Conservation (phyloP, 2,797 vertebrate genomes). For the Benthosema pterotum region DNA sequence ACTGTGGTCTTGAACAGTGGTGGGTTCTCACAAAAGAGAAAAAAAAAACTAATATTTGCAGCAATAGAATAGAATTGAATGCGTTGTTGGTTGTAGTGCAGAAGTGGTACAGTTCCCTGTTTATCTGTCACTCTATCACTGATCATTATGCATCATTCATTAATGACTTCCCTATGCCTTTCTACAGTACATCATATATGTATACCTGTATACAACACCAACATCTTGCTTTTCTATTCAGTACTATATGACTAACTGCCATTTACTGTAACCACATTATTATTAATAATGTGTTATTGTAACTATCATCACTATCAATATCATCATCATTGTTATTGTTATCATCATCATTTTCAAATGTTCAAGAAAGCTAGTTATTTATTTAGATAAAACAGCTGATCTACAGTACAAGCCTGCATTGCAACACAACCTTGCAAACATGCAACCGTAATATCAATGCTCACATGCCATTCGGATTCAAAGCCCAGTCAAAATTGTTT, state of each 20-base stretch:
- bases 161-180: neutral
- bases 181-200: neutral
- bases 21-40: conserved; percentile 29
- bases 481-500: no score
- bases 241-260: neutral
- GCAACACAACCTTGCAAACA: no score
- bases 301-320: no score
- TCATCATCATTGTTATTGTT: no score
- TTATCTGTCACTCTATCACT: conserved; percentile 26
- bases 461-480: no score
- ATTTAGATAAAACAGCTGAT: no score
- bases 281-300: no score
- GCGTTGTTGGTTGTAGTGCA: conserved; percentile 42
- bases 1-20: neutral
- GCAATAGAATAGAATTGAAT: conserved; percentile 17
- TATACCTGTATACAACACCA: neutral
- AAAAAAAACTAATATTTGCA: conserved; percentile 23
- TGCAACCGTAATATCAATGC: no score
- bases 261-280: neutral
- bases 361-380: no score
- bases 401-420: no score
- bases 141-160: conserved; percentile 17
- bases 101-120: conserved; percentile 69
- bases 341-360: no score
- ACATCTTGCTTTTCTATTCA: conserved; percentile 9